phyloP scores from a whole-genome alignment of 2,888 invertebrate genomes.

The Invenusta paracnida region DNA sequence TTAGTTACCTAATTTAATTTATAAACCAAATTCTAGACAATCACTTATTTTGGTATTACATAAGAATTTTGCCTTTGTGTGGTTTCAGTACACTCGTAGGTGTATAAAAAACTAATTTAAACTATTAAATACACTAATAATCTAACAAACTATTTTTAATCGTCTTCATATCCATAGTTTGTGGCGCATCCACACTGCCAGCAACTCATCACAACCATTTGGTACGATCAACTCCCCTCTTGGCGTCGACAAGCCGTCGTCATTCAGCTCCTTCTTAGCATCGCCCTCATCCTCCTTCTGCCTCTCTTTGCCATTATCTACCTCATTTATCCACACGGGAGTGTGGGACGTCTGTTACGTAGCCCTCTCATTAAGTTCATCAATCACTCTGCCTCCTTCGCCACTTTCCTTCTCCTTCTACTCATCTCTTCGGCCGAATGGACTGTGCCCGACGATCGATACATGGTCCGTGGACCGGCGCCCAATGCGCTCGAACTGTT shows the following conservation, averaged over 20 bases:
- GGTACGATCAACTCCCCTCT: conserved; percentile 64
- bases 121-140: too few relatives aligned
- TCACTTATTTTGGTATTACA: too few relatives aligned
- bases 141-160: too few relatives aligned
- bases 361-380: conserved; percentile 66
- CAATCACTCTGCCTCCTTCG: conserved; percentile 65
- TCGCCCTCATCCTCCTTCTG: conserved; percentile 60
- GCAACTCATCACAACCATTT: conserved; percentile 64
- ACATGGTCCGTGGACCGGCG: conserved; percentile 61
- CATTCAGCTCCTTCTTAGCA: conserved; percentile 59
- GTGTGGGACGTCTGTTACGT: conserved; percentile 62
- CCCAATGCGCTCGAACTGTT: conserved; percentile 63
- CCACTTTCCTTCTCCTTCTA: conserved; percentile 63
- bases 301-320: conserved; percentile 63
- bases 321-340: conserved; percentile 62
- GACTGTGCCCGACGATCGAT: conserved; percentile 50
- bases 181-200: conserved; percentile 65
- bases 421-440: conserved; percentile 62
- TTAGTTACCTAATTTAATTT: too few relatives aligned
- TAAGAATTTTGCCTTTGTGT: too few relatives aligned
- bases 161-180: too few relatives aligned
- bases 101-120: too few relatives aligned
- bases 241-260: conserved; percentile 61
- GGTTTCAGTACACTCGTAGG: too few relatives aligned
- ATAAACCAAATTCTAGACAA: too few relatives aligned